A percentile compares a stretch with the other conserved stretches of the same genome.
phyloP scores from a whole-genome alignment of 92 coral and sea anemone genomes.

The Isaurus tuberculatus region DNA sequence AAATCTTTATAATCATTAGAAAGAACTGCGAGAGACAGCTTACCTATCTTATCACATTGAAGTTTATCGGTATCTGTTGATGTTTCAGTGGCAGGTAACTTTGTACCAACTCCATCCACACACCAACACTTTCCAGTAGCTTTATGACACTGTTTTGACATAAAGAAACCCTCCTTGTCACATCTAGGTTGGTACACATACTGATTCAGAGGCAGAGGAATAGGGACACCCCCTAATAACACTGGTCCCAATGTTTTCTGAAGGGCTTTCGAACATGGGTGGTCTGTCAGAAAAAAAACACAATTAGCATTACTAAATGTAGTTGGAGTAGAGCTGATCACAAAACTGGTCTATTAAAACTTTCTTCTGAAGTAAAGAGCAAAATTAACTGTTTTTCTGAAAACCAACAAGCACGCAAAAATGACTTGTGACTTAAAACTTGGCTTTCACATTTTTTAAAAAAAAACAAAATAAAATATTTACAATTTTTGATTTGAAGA shows the following conservation, averaged over 20 bases:
- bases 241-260: conserved; percentile 24
- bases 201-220: not conserved
- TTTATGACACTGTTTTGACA: conserved; percentile 18
- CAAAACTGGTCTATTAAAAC: not conserved
- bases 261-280: conserved; percentile 18
- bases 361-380: not conserved
- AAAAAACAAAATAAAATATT: too few species aligned
- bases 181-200: conserved; percentile 30
- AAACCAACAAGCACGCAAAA: too few species aligned
- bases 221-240: not conserved
- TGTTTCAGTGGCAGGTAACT: not conserved
- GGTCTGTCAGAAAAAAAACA: not conserved
- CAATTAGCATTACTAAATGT: not conserved
- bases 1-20: too few species aligned
- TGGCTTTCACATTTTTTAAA: too few species aligned
- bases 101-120: conserved; percentile 24
- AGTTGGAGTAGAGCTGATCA: not conserved
- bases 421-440: too few species aligned
- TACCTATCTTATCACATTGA: conserved; percentile 26
- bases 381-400: too few species aligned
- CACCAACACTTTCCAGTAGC: conserved; percentile 42
- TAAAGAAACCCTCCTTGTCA: conserved; percentile 24
- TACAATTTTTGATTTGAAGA: too few species aligned
- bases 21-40: too few species aligned
- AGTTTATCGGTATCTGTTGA: conserved; percentile 26